A percentile compares a stretch with the other conserved stretches of the same genome.
phyloP scores from a whole-genome alignment of 2,888 invertebrate species.

The Falcaria lacertinaria region DNA sequence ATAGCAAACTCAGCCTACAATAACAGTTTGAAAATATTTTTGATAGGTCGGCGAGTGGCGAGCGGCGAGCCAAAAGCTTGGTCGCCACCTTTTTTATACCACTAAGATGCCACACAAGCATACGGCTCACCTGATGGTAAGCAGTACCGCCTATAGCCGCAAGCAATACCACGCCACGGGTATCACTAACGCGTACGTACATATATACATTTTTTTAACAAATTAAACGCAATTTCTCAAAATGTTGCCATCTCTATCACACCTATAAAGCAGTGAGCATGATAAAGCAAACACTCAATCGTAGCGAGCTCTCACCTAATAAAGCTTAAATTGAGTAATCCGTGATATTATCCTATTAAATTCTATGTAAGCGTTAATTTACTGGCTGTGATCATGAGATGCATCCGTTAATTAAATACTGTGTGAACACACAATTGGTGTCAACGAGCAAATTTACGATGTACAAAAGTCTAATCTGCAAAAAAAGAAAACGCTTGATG shows the following conservation, averaged over 20 bases:
- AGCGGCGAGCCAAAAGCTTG: too few species aligned
- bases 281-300: constrained; percentile 44
- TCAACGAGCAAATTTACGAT: constrained; percentile 8
- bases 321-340: constrained; percentile 54
- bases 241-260: neutral
- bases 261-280: neutral
- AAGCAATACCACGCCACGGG: too few species aligned
- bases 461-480: constrained; percentile 7
- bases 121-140: too few species aligned
- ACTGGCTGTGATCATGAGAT: constrained; percentile 39
- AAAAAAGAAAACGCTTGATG: too few species aligned
- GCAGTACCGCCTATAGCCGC: too few species aligned
- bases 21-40: too few species aligned
- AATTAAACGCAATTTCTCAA: neutral
- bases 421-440: constrained; percentile 17
- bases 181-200: too few species aligned
- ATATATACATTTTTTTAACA: too few species aligned
- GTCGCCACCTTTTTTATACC: too few species aligned
- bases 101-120: too few species aligned
- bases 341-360: constrained; percentile 59
- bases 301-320: constrained; percentile 52
- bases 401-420: constrained; percentile 44
- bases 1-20: too few species aligned
- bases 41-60: too few species aligned
- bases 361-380: constrained; percentile 48